A percentile compares a stretch with the other conserved stretches of the same genome.
These are phyloP conservation scores for Eolophus roseicapilla DNA, from an alignment of 2,113 vertebrate genomes.

Conservation along the genomic window DNA sequence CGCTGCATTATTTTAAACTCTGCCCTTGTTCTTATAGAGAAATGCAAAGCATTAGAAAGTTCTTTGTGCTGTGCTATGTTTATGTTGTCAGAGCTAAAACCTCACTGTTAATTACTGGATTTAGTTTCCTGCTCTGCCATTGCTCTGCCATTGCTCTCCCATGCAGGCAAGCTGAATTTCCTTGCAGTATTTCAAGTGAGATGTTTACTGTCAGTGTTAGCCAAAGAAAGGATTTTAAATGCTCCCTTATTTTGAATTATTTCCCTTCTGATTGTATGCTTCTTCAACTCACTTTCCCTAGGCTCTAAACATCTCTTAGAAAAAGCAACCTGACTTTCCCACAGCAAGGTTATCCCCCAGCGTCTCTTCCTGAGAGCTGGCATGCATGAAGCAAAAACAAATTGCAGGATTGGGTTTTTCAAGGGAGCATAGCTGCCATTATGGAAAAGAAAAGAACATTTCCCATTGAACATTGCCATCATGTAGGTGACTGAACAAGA, in stretches of 20 bases:
- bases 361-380: neutral
- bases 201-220: slow-evolving; percentile 9
- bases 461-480: neutral
- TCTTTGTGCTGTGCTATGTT: neutral
- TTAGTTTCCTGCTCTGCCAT: neutral
- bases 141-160: neutral
- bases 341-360: neutral
- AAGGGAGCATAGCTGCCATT: neutral
- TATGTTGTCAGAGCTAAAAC: neutral
- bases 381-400: neutral
- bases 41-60: neutral
- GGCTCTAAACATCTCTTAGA: neutral
- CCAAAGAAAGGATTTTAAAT: slow-evolving; percentile 21
- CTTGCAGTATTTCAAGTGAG: slow-evolving; percentile 30
- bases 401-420: neutral
- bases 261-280: neutral
- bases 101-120: neutral
- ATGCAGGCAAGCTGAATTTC: neutral
- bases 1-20: neutral
- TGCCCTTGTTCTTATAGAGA: neutral
- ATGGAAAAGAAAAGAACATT: neutral
- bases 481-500: neutral
- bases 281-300: neutral
- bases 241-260: slow-evolving; percentile 32
- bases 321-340: neutral